Evolutionary conservation across 2,797 vertebrate species (phyloP), one percentile per base, ranked within the genome.

Genomic region (Sebastes diaconus): DNA sequence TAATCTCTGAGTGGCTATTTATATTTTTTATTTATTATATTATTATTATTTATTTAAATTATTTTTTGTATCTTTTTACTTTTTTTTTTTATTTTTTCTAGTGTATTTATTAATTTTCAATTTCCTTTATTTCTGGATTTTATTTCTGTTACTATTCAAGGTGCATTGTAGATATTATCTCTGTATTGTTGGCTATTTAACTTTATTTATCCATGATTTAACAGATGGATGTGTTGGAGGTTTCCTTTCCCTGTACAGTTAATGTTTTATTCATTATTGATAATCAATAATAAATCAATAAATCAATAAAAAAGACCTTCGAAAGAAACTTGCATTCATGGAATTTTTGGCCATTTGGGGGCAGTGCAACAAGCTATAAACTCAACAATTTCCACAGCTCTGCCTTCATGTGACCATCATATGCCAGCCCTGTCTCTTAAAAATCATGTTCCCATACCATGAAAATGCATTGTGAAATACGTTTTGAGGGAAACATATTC

Each of bases 391-490:
- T 57, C 0, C 36, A 39, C 42, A 30, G 3, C n/a, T 30, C 30
- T 27, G 3, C 4, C 29, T 4, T 36, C 32, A 7, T 36, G 7
- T 29, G 18, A 57, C 18, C 20, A 25, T 46, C 42, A 46, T 18
- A 46, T 46, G 42, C 42, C 36, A 39, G 36, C 12, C 36, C 36
- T 39, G 36, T 39, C 13, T 39, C 36, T 39, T 39, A 39, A 39
- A 39, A 39, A 39, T 39, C 36, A 39, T 39, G 36, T 39, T 39
- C 36, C 36, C 13, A 39, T 14, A 39, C 36, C 0, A 3, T 39
- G 36, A 39, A 39, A 39, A 0, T 14, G 13, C 13, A 39, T 14
- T 39, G 36, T 39, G 36, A 39, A 39, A 0, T 39, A 39, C 0
- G 0, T 39, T 39, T 39, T 39, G 36, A 39, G 13, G 36, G 13